These are phyloP conservation scores for Enchytraeus crypticus DNA, from an alignment of 2,888 invertebrate species.

Conservation along the genomic window DNA sequence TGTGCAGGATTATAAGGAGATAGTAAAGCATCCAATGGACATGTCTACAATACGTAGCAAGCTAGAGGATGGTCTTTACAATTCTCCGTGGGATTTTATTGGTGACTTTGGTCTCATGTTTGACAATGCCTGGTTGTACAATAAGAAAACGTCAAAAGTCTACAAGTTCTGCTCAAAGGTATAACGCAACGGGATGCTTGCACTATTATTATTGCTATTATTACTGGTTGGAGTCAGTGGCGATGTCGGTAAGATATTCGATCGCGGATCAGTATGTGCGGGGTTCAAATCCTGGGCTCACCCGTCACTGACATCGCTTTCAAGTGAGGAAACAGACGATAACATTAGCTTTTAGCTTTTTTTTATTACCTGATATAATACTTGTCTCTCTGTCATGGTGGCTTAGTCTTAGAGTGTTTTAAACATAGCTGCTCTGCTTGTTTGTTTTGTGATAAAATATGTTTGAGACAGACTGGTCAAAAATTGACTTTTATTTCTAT, in stretches of 20 bases:
- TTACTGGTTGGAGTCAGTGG: too few relatives aligned
- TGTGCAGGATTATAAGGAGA: slow-evolving; percentile 85
- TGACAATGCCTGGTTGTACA: slow-evolving; percentile 99
- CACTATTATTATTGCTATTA: background rate
- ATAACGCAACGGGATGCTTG: slow-evolving; percentile 18
- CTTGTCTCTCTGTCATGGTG: background rate
- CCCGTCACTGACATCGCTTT: too few relatives aligned
- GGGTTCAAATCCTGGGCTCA: too few relatives aligned
- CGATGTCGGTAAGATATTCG: too few relatives aligned
- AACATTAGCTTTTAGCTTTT: too few relatives aligned
- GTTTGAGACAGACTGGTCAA: too few relatives aligned
- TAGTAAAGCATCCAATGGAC: slow-evolving; percentile 94
- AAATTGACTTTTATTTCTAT: too few relatives aligned
- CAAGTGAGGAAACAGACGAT: too few relatives aligned
- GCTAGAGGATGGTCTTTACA: slow-evolving; percentile 83
- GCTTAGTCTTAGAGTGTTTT: background rate
- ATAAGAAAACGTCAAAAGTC: slow-evolving; percentile 91
- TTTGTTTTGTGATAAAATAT: too few relatives aligned
- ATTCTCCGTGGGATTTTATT: slow-evolving; percentile 97
- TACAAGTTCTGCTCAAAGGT: slow-evolving; percentile 98
- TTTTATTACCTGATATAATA: background rate
- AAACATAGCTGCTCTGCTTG: background rate
- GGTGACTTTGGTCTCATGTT: slow-evolving; percentile 99
- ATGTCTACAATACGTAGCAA: slow-evolving; percentile 86
- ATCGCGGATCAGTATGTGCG: too few relatives aligned